Percentiles rank a stretch among this genome's conserved stretches.
phyloP scores from a whole-genome alignment of 1,140 invertebrate species.

The Linepithema humile region DNA sequence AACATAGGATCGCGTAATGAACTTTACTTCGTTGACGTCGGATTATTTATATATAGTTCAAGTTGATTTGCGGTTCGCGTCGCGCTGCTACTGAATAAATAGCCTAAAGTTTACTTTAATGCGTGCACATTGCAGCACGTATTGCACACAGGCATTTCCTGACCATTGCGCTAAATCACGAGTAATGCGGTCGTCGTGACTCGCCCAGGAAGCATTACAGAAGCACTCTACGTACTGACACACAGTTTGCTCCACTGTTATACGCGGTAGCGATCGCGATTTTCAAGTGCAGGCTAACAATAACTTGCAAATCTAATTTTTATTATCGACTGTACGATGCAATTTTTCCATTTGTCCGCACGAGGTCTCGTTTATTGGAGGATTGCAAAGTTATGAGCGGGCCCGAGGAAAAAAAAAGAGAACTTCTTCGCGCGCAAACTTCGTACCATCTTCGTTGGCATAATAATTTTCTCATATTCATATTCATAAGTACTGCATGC shows the following conservation, averaged over 20 bases:
- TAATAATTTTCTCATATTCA: slow-evolving; percentile 70
- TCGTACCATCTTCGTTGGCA: slow-evolving; percentile 50
- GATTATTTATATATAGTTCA: slow-evolving; percentile 16
- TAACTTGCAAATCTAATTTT: slow-evolving; percentile 19
- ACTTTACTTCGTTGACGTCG: background rate
- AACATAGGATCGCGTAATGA: background rate
- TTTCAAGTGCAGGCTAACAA: background rate
- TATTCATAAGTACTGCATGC: slow-evolving; percentile 70
- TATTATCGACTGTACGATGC: background rate
- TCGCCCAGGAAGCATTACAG: slow-evolving; percentile 36
- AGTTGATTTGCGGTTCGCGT: slow-evolving; percentile 25
- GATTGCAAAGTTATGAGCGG: background rate
- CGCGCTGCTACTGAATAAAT: slow-evolving; percentile 26
- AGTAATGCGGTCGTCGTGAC: slow-evolving; percentile 44
- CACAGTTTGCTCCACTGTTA: slow-evolving; percentile 18
- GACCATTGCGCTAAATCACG: slow-evolving; percentile 49
- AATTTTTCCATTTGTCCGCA: background rate
- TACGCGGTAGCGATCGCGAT: background rate
- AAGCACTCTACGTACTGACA: slow-evolving; percentile 22
- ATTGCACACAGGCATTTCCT: slow-evolving; percentile 40
- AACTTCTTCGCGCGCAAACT: slow-evolving; percentile 41
- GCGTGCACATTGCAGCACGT: slow-evolving; percentile 9
- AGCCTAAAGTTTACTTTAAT: slow-evolving; percentile 41
- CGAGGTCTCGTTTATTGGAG: background rate
- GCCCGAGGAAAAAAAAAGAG: background rate